Base-by-base conservation (phyloP, 2,888 invertebrate species). In the Petrolisthes manimaculis region DNA sequence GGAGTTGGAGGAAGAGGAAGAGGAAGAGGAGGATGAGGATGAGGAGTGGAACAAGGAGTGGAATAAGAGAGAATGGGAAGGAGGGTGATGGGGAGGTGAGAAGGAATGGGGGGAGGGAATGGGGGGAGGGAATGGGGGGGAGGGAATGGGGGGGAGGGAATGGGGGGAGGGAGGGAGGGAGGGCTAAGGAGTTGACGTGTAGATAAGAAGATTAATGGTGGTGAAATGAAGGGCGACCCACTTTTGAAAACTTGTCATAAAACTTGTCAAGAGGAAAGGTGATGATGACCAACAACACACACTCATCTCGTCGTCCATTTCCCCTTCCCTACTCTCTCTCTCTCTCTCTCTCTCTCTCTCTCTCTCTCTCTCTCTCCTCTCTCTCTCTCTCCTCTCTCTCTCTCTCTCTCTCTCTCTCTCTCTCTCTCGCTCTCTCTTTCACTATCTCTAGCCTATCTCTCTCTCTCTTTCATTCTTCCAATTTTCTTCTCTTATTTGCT, bases 281-380 rank as follows among this genome's bases (percentile, higher is more conserved):
- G 24, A n/a, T 21, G 74, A 74, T 12, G 74, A 24, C 61, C 14
- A 61, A 9, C 61, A 9, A 61, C 14, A 61, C 61, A 6, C 14
- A 61, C 14, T 14, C 14, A 61, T 61, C 61, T 61, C 6, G 6
- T 61, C 61, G 14, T 14, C 61, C 14, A 61, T 14, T 9, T 61
- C 61, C 8, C 61, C 61, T 61, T 14, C 14, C 61, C 14, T 14
- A 9, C 61, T 61, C 61, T 61, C 61, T 61, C 61, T 61, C 61
- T 61, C 61, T 61, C 61, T 61, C 75, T 75, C 53, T 75, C 24
- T 12, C 24, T 75, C 75, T 75, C 78, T 78, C 12, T 37, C 78
- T 78, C 78, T 37, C 78, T 78, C 78, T 37, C 78, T 78, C 78
- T n/a, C 3, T 51, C n/a, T n/a, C 51, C n/a, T n/a, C n/a, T n/a